Evolutionary conservation across 1,140 invertebrate genomes (phyloP).

Genomic region (Micrasema minimum): DNA sequence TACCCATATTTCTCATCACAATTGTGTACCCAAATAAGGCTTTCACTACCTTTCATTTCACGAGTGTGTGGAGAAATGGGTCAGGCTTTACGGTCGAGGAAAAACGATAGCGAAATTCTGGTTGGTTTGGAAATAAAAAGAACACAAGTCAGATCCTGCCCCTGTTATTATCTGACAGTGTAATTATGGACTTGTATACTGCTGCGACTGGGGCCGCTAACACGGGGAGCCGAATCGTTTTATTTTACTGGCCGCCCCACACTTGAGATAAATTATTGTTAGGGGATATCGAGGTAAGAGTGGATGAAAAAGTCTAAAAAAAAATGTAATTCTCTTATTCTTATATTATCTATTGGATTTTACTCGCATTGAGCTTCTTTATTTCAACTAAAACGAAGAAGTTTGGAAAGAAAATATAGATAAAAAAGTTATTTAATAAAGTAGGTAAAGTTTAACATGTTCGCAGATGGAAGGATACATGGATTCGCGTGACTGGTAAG

Average conservation of each 20-base stretch:
- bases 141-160: not conserved
- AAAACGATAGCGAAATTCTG: not conserved
- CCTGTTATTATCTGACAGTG: not conserved
- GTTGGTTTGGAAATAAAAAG: not conserved
- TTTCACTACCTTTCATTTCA: not conserved
- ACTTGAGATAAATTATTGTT: not conserved
- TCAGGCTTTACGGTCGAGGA: not conserved
- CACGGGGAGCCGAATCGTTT: slow-evolving; percentile 4
- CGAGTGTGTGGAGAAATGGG: not conserved
- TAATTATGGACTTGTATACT: not conserved
- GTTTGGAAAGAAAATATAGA: too few relatives aligned
- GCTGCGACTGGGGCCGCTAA: slow-evolving; percentile 1
- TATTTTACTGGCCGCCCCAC: slow-evolving; percentile 2
- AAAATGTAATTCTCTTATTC: not conserved
- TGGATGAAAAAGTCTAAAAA: not conserved
- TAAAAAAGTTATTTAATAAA: too few relatives aligned
- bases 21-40: not conserved
- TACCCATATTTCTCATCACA: too few relatives aligned
- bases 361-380: not conserved
- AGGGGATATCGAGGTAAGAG: not conserved
- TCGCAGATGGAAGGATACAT: too few relatives aligned
- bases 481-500: too few relatives aligned
- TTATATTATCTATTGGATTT: not conserved
- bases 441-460: too few relatives aligned
- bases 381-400: too few relatives aligned